phyloP scores from a whole-genome alignment of 2,113 vertebrate genomes.

The Lucifuga dentata region DNA sequence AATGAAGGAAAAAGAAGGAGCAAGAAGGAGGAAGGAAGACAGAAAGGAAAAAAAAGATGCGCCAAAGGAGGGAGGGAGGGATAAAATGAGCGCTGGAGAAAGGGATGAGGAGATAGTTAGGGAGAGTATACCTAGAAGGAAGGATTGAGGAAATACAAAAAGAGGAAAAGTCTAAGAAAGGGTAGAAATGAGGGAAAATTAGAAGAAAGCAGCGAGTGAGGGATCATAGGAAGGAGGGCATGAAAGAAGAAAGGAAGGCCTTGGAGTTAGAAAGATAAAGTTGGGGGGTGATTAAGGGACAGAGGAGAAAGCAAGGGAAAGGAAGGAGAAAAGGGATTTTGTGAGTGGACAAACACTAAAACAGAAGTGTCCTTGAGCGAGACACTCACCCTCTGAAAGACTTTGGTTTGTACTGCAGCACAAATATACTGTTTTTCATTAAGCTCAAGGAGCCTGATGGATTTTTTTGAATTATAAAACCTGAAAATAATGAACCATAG shows the following conservation, averaged over 20 bases:
- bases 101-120: neutral
- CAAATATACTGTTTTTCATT: too few relatives aligned
- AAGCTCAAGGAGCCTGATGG: too few relatives aligned
- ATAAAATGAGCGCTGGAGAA: too few relatives aligned
- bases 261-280: too few relatives aligned
- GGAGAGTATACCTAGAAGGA: too few relatives aligned
- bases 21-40: neutral
- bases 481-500: too few relatives aligned
- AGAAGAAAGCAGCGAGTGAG: slow-evolving; percentile 1
- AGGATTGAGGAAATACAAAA: too few relatives aligned
- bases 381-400: too few relatives aligned
- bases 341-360: neutral
- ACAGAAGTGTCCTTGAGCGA: neutral
- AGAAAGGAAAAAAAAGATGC: neutral
- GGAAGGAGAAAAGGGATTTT: too few relatives aligned
- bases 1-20: neutral
- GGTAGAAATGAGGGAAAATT: slow-evolving; percentile 1
- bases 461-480: too few relatives aligned
- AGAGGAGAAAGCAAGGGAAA: neutral
- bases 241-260: neutral
- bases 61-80: neutral
- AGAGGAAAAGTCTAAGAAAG: neutral
- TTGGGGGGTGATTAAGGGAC: neutral
- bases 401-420: too few relatives aligned
- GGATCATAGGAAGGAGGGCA: neutral